Percentiles rank a stretch among this genome's conserved stretches.
Evolutionary conservation across 1,140 invertebrate species (phyloP).

Genomic region (Drosophila miranda): DNA sequence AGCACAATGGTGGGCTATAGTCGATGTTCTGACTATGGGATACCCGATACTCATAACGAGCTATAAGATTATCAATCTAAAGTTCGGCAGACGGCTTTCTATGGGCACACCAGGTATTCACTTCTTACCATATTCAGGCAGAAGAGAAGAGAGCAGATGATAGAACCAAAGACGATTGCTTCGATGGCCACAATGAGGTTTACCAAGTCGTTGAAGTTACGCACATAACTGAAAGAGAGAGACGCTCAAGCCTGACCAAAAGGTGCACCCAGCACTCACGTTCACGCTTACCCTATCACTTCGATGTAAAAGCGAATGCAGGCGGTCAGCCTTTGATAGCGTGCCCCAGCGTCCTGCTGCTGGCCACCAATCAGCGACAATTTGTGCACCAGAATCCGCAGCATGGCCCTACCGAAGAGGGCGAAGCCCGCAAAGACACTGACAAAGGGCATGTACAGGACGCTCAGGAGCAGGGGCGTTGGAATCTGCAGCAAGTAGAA

Average conservation of each 20-base stretch:
- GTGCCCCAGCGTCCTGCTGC: slow-evolving; percentile 16
- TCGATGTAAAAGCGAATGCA: slow-evolving; percentile 58
- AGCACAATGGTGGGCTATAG: not conserved
- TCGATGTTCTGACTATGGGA: too few relatives aligned
- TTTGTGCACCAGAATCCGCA: slow-evolving; percentile 61
- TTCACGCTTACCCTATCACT: slow-evolving; percentile 31
- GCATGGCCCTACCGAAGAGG: slow-evolving; percentile 67
- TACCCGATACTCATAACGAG: too few relatives aligned
- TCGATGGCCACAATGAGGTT: slow-evolving; percentile 61
- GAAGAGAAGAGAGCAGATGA: slow-evolving; percentile 68
- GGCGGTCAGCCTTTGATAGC: slow-evolving; percentile 27
- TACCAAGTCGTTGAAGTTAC: slow-evolving; percentile 59
- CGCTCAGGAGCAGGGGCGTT: slow-evolving; percentile 53
- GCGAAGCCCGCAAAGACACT: slow-evolving; percentile 72
- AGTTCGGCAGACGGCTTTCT: too few relatives aligned
- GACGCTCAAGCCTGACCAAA: too few relatives aligned
- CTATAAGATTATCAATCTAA: too few relatives aligned
- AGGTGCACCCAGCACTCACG: too few relatives aligned
- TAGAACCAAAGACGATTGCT: slow-evolving; percentile 70
- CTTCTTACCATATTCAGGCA: slow-evolving; percentile 68
- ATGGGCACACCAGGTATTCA: too few relatives aligned
- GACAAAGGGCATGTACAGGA: slow-evolving; percentile 79
- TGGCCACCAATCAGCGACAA: slow-evolving; percentile 30
- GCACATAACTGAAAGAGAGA: slow-evolving; percentile 58
- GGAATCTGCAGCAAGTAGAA: slow-evolving; percentile 65